phyloP scores from a whole-genome alignment of 1,140 invertebrate species.

The Chymomyza costata region DNA sequence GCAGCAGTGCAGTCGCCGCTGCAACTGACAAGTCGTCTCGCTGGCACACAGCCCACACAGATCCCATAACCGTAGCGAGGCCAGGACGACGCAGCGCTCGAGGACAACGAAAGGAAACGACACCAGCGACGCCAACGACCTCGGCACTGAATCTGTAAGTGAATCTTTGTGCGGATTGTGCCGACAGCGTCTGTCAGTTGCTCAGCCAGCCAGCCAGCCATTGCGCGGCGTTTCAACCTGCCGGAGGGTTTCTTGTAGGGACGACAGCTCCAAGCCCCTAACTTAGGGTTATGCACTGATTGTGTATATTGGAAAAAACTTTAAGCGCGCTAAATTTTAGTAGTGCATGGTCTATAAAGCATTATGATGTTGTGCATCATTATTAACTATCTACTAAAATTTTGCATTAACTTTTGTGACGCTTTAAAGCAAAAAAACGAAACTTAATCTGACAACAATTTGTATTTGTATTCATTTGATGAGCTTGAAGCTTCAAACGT shows the following conservation, averaged over 20 bases:
- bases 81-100: neutral
- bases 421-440: no score
- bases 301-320: no score
- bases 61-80: neutral
- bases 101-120: conserved; percentile 46
- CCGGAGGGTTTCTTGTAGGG: no score
- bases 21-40: conserved; percentile 39
- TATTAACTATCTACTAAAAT: neutral
- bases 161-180: conserved; percentile 17
- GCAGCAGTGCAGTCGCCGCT: conserved; percentile 19
- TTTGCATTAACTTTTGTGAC: no score
- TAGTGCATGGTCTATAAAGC: conserved; percentile 56
- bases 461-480: neutral
- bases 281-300: no score
- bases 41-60: neutral
- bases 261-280: neutral
- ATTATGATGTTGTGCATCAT: conserved; percentile 38
- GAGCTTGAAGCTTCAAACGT: conserved; percentile 19
- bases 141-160: conserved; percentile 22
- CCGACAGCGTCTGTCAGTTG: conserved; percentile 1
- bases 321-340: neutral
- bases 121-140: conserved; percentile 26
- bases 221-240: no score
- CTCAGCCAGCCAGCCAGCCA: no score
- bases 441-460: conserved; percentile 5